These are phyloP conservation scores for Drosophila busckii DNA, from an alignment of 1,140 invertebrate genomes.

Conservation along the genomic window DNA sequence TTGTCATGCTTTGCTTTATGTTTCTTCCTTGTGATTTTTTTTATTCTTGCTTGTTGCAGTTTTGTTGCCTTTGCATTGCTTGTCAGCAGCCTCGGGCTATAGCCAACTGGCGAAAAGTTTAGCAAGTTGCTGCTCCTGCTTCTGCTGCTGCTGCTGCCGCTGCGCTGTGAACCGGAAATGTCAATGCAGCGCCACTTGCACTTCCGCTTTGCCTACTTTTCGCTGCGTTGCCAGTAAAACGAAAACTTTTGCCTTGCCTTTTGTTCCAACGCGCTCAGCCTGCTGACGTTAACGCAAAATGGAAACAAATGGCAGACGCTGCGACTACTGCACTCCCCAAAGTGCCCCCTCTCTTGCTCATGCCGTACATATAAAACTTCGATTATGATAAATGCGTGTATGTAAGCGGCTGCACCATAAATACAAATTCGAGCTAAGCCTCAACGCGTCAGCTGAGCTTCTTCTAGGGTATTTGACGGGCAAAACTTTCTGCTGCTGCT, in stretches of 20 bases:
- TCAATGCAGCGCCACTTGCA: slow-evolving; percentile 74
- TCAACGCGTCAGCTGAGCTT: too few species aligned
- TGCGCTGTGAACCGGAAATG: slow-evolving; percentile 68
- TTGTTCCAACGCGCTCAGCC: slow-evolving; percentile 61
- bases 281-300: slow-evolving; percentile 74
- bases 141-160: slow-evolving; percentile 12
- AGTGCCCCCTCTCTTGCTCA: background rate
- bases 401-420: slow-evolving; percentile 12
- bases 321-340: background rate
- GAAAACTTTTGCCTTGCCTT: slow-evolving; percentile 36
- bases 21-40: slow-evolving; percentile 17
- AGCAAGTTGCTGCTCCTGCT: slow-evolving; percentile 24
- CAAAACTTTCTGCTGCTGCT: too few species aligned
- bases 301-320: slow-evolving; percentile 66
- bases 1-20: slow-evolving; percentile 20
- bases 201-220: slow-evolving; percentile 64
- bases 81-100: slow-evolving; percentile 23
- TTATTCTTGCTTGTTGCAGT: background rate
- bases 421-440: slow-evolving; percentile 5
- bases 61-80: slow-evolving; percentile 4
- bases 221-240: slow-evolving; percentile 38
- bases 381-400: slow-evolving; percentile 67
- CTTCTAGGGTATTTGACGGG: too few species aligned
- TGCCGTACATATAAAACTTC: slow-evolving; percentile 49
- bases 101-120: slow-evolving; percentile 62